Base-by-base conservation (phyloP, 2,797 vertebrate species). In the Urocyon cinereoargenteus region DNA sequence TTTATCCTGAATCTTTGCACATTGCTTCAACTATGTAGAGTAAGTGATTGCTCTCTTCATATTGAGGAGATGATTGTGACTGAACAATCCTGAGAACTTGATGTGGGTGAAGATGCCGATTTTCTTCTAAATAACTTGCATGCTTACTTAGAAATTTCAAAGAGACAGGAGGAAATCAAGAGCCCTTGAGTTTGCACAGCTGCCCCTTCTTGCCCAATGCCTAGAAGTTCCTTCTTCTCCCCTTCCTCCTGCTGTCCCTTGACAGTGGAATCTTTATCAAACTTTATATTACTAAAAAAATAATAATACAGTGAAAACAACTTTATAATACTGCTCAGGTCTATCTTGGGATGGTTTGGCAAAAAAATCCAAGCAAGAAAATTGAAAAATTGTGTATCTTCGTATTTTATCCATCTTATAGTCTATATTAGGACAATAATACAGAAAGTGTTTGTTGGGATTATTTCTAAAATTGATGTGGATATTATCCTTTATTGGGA, bases 401-500 rank as follows among this genome's bases (percentile, higher is more conserved):
- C 79, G 2, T 73, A 82, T 96, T 83, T 96, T 86, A 40, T 86
- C 34, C 12, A 85, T 68, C 82, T 87, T 64, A 13, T 40, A 16
- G 11, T 70, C 14, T 70, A 59, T 51, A 24, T 51, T 91, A 89
- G 81, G 21, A 75, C 6, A 26, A 64, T 51, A 84, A 66, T 62
- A 73, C 34, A 34, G 28, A 64, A 91, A 59, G 49, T 64, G 34
- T 59, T 89, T 86, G 1, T 36, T 95, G 28, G 22, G 31, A 55
- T 94, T 95, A 57, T 91, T 75, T 91, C 73, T 70, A 64, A 83
- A 93, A 66, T 40, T 90, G 61, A 91, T 78, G 94, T 90, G 85
- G 53, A 78, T 90, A 61, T 66, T 55, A 83, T 24, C 34, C 53
- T 97, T 97, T 18, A 10, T 61, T 72, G 68, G 90, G 73, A 88